Evolutionary conservation across 2,888 invertebrate genomes (phyloP), one percentile per base, ranked within the genome.

Genomic region (Norana najaformis): DNA sequence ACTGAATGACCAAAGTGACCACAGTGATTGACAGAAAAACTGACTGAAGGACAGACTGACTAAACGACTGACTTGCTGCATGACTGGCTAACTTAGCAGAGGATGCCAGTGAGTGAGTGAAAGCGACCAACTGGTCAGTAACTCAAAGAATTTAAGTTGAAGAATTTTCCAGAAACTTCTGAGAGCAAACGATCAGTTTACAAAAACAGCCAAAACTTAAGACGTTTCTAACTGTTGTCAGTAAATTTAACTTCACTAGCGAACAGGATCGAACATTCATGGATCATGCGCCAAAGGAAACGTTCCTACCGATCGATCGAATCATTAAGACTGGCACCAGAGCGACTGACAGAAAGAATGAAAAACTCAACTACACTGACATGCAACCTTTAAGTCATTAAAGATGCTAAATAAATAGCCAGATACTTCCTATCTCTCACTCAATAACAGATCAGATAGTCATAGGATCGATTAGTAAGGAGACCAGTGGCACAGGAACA

Each of bases 291-390:
- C 89, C 83, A 83, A 89, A 35, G 23, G 82, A 53, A 69, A 82
- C 69, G 34, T 89, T 69, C 89, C 53, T 53, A 89, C 53, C 53
- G 69, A 35, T 30, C 35, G 83, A n/a, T 20, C 13, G 37, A 53
- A 39, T 82, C 30, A 89, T 53, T 89, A 37, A 41, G 35, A 41
- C 89, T 37, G 23, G 14, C 30, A 36, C 90, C 88, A 89, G 83
- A 34, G 36, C 90, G 90, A 69, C 18, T 47, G 90, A 90, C 82
- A 82, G 35, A 39, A 83, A 37, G 37, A 89, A 83, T 94, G 0
- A 91, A 91, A 91, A 95, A 95, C 97, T 97, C 94, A 96, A 96
- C 93, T 11, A 94, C 94, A 92, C 94, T 93, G 89, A 93, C 91
- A 91, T 95, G 69, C 69, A 69, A 69, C 69, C n/a, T n/a, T 6